Conservation (phyloP, 2,797 vertebrate species). For the Xerus rutilus region DNA sequence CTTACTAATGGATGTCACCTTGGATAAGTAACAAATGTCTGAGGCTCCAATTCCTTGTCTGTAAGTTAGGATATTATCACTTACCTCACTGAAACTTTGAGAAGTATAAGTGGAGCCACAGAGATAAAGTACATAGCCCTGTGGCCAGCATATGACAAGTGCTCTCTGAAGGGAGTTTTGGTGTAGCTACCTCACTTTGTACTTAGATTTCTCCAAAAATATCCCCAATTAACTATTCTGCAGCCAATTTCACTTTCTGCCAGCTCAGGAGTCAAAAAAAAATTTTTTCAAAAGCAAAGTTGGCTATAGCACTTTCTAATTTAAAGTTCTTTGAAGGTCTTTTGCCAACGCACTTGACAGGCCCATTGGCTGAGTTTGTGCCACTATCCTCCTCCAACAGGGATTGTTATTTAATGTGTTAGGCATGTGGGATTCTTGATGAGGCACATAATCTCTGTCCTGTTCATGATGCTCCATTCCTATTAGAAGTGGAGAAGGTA, state of each 20-base stretch:
- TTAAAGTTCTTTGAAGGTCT: not conserved
- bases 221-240: not conserved
- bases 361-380: not conserved
- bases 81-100: not conserved
- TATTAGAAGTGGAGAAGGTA: not conserved
- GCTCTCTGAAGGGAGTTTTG: not conserved
- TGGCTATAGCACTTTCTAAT: not conserved
- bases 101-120: not conserved
- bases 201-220: conserved; percentile 15
- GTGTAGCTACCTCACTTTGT: not conserved
- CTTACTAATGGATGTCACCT: not conserved
- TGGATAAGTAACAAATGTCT: not conserved
- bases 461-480: not conserved
- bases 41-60: not conserved
- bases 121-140: not conserved
- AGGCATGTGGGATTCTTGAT: not conserved
- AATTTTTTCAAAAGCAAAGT: not conserved
- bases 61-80: not conserved
- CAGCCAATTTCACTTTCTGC: not conserved
- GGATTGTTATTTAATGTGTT: not conserved
- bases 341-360: not conserved
- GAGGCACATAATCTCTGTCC: not conserved
- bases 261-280: not conserved
- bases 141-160: not conserved
- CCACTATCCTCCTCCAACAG: not conserved